These are phyloP conservation scores for Perca schrenkii DNA, from an alignment of 2,113 vertebrate species.

Conservation along the genomic window DNA sequence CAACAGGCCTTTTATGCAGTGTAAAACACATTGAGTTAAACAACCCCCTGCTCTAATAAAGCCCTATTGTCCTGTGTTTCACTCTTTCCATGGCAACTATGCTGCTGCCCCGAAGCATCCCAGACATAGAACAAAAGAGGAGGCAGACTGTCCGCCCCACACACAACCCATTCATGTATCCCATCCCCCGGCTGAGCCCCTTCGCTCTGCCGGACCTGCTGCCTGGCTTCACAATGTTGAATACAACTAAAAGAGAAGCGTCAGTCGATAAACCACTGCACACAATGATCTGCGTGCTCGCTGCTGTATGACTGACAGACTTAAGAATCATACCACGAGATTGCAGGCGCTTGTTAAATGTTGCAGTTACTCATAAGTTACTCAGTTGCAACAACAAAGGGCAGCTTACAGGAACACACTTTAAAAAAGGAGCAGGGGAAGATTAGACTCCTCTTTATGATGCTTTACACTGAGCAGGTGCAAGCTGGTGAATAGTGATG, in stretches of 20 bases:
- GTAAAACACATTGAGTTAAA: slow-evolving; percentile 84
- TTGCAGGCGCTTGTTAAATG: slow-evolving; percentile 60
- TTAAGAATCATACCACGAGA: slow-evolving; percentile 6
- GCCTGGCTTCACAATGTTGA: slow-evolving; percentile 47
- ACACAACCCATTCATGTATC: slow-evolving; percentile 54
- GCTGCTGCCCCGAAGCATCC: slow-evolving; percentile 79
- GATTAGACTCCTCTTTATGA: slow-evolving; percentile 73
- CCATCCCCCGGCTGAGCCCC: slow-evolving; percentile 56
- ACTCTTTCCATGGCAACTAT: slow-evolving; percentile 85
- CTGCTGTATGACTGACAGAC: slow-evolving; percentile 9
- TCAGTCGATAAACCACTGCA: neutral
- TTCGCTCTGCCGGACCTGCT: slow-evolving; percentile 48
- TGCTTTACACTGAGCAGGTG: slow-evolving; percentile 82
- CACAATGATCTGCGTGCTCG: neutral
- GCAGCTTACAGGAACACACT: slow-evolving; percentile 22
- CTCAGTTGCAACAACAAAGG: slow-evolving; percentile 48
- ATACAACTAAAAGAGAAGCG: slow-evolving; percentile 23
- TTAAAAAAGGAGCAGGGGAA: slow-evolving; percentile 37
- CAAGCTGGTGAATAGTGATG: slow-evolving; percentile 56
- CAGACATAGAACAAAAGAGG: slow-evolving; percentile 82
- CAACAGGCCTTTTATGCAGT: slow-evolving; percentile 74
- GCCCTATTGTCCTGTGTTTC: slow-evolving; percentile 78
- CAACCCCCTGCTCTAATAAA: slow-evolving; percentile 83
- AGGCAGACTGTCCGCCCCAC: slow-evolving; percentile 75
- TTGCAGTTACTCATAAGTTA: slow-evolving; percentile 64